Base-by-base conservation (phyloP, 2,113 vertebrate species). In the Erythrocebus patas region DNA sequence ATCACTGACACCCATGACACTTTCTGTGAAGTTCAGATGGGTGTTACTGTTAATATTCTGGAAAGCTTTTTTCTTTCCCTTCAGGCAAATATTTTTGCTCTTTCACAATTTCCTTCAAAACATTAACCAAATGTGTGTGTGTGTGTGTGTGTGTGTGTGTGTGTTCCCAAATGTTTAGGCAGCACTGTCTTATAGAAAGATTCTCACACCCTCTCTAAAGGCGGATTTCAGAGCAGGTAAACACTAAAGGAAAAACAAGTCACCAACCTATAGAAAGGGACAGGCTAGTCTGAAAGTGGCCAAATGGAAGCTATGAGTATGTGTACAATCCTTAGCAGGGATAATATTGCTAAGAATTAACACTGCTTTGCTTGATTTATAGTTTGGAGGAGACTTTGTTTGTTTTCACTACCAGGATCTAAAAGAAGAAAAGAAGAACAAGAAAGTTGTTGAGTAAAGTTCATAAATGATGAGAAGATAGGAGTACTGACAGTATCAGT, bases 1-100 rank as follows among this genome's bases (percentile, higher is more conserved):
- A 98, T 97, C 95, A 97, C 6, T 73, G 95, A 96, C 75, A 94
- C 59, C 88, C 87, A 16, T 92, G 94, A 98, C 89, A 96, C 84
- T 95, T 87, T 96, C 92, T 92, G 76, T 96, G 81, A 97, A 90
- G 95, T 95, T 96, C 88, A 91, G 90, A 97, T 81, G 84, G 55
- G 64, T 96, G 64, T 80, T 92, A 61, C 38, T 93, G 70, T 96
- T 93, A 40, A 95, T 92, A 96, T 97, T 92, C 84, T 48, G 30
- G 50, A 73, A 80, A 87, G 81, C 43, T 43, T 80, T 76, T n/a
- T 92, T 30, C 40, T n/a, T n/a, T 50, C 70, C 35, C n/a, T 86
- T 85, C 32, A 70, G 86, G 45, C 55, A 97, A 96, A 96, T 96
- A 97, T 88, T 96, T 96, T 91, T 57, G 93, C 32, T 92, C 57